Evolutionary conservation across 2,797 vertebrate genomes (phyloP).

Genomic region (Kryptopterus vitreolus): DNA sequence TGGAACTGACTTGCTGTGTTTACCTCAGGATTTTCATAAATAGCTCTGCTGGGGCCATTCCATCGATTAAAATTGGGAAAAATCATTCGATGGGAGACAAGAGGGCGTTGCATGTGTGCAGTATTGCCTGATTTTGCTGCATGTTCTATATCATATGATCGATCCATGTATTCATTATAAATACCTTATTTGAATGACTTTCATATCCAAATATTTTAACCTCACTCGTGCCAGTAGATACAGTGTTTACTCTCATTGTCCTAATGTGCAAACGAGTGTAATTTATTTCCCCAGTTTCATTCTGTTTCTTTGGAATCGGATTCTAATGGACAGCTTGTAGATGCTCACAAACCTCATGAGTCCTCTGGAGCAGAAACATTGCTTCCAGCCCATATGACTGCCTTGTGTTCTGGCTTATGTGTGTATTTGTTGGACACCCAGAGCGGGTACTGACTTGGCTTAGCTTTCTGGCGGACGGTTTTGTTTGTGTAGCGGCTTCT

Average conservation of each 20-base stretch:
- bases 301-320: neutral
- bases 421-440: conserved; percentile 19
- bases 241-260: neutral
- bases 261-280: neutral
- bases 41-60: neutral
- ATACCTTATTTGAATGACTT: neutral
- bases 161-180: neutral
- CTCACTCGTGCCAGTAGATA: neutral
- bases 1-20: neutral
- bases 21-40: neutral
- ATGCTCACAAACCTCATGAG: conserved; percentile 14
- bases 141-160: neutral
- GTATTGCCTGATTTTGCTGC: neutral
- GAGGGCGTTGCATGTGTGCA: neutral
- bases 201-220: neutral
- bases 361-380: conserved; percentile 23
- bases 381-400: conserved; percentile 36
- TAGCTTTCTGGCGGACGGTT: conserved; percentile 15
- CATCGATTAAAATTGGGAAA: neutral
- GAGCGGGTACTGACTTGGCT: conserved; percentile 28
- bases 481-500: conserved; percentile 38
- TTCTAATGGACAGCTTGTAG: conserved; percentile 3
- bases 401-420: conserved; percentile 33
- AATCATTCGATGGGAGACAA: neutral
- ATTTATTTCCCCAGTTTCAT: neutral